Evolutionary conservation across 2,797 vertebrate genomes (phyloP), one percentile per base, ranked within the genome.

Genomic region (Microcaecilia unicolor): DNA sequence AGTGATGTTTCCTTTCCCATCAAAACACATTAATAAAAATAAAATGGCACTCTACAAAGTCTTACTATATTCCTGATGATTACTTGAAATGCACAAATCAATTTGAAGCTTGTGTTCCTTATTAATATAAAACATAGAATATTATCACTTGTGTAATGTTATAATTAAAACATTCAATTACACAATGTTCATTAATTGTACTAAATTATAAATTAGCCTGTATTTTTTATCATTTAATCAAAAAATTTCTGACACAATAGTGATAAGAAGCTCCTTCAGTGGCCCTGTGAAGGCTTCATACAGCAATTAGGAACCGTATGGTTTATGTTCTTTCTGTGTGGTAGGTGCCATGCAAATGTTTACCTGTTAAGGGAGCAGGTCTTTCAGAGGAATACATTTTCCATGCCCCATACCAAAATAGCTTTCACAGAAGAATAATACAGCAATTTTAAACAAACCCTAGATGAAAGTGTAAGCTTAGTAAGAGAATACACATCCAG

Each of bases 1-100:
- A 15, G 24, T 14, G 12, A n/a, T n/a, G 34, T 61, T 44, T 37
- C 28, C 48, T 59, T 54, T n/a, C 59, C 24, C 36, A 64, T 23
- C 23, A 50, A 47, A 24, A 46, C 22, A 36, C 6, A 2, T n/a
- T 44, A 41, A 37, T 21, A 28, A 17, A 32, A 49, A 58, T 23
- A 33, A 37, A 43, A 44, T 17, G 22, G 13, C 5, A 5, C 44
- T 44, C 14, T 23, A 44, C 22, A 18, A 30, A 49, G 28, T 31
- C 22, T 44, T 32, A 31, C 11, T 18, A 10, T 22, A 42, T 35
- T 41, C 19, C 10, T 26, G 28, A 58, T 22, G 27, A 21, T 19
- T 42, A 37, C 19, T 60, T 61, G 41, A 44, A 28, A 50, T 40
- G 27, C 4, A 45, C 57, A 64, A 34, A 20, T 48, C 37, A 47